Percentiles rank a stretch among this genome's conserved stretches.
phyloP scores from a whole-genome alignment of 2,113 vertebrate genomes.

The Corythoichthys haematopterus region DNA sequence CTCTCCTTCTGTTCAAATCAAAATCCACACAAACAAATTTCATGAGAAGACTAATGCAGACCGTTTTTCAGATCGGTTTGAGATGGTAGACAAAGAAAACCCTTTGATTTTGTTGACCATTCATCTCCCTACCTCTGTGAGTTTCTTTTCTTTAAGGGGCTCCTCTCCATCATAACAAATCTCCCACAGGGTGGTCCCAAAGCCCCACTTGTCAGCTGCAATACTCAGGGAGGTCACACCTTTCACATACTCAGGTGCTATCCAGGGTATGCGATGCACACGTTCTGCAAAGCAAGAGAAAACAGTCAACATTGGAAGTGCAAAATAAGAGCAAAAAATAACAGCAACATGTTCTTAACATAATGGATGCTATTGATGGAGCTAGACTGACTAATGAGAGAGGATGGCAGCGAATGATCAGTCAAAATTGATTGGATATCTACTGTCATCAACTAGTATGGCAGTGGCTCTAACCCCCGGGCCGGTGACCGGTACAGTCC shows the following conservation, averaged over 20 bases:
- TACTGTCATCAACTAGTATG: no score
- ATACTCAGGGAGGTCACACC: constrained; percentile 79
- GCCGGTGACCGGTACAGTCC: no score
- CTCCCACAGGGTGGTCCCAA: constrained; percentile 96
- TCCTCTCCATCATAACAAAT: constrained; percentile 95
- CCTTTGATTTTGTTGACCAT: neutral
- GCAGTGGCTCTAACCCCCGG: no score
- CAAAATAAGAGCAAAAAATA: neutral
- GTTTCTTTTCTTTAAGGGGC: constrained; percentile 91
- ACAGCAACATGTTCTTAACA: neutral
- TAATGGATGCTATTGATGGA: no score
- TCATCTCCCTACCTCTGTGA: constrained; percentile 81
- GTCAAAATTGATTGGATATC: no score
- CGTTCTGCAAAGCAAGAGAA: constrained; percentile 73
- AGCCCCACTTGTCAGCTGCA: constrained; percentile 96
- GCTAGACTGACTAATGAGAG: no score
- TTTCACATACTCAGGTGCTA: constrained; percentile 90
- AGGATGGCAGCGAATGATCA: no score
- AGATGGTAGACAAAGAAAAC: neutral
- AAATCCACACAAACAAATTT: neutral
- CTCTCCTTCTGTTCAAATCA: constrained; percentile 83
- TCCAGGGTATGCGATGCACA: constrained; percentile 92
- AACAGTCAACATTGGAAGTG: neutral
- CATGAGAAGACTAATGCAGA: constrained; percentile 3
- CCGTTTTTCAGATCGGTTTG: neutral